Evolutionary conservation across 2,797 vertebrate genomes (phyloP).

Genomic region (Acanthurus tractus): DNA sequence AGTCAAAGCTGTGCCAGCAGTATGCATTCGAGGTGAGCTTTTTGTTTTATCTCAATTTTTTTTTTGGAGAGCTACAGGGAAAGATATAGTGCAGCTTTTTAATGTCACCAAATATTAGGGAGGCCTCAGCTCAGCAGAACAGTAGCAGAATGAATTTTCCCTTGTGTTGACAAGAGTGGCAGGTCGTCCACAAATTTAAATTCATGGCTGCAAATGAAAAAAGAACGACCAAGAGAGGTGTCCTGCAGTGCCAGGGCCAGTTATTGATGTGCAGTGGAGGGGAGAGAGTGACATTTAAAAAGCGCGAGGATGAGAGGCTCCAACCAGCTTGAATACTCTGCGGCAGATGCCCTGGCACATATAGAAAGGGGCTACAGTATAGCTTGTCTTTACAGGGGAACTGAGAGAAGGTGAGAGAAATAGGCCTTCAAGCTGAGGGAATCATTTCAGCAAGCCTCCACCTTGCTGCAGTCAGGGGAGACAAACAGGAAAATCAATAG

Average conservation of each 20-base stretch:
- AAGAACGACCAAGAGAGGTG: conserved; percentile 61
- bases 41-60: conserved; percentile 33
- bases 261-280: conserved; percentile 73
- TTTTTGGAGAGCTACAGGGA: conserved; percentile 48
- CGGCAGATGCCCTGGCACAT: conserved; percentile 49
- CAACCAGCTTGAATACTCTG: conserved; percentile 44
- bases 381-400: conserved; percentile 42
- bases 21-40: conserved; percentile 49
- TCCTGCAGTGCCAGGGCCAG: conserved; percentile 62
- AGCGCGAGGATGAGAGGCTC: conserved; percentile 50
- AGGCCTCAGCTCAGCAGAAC: conserved; percentile 43
- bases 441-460: conserved; percentile 67
- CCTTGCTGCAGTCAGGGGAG: conserved; percentile 76
- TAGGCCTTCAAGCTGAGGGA: conserved; percentile 56
- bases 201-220: conserved; percentile 76
- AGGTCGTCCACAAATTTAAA: conserved; percentile 71
- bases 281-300: conserved; percentile 80
- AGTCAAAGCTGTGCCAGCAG: conserved; percentile 71
- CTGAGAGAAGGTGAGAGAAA: conserved; percentile 30
- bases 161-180: conserved; percentile 61
- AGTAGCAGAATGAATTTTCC: conserved; percentile 48
- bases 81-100: conserved; percentile 66
- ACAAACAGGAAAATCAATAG: conserved; percentile 85
- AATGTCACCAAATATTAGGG: conserved; percentile 60
- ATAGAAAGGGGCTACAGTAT: conserved; percentile 31